A percentile compares a stretch with the other conserved stretches of the same genome.
Conservation (phyloP, 2,113 vertebrate species). For the Salvelinus namaycush region DNA sequence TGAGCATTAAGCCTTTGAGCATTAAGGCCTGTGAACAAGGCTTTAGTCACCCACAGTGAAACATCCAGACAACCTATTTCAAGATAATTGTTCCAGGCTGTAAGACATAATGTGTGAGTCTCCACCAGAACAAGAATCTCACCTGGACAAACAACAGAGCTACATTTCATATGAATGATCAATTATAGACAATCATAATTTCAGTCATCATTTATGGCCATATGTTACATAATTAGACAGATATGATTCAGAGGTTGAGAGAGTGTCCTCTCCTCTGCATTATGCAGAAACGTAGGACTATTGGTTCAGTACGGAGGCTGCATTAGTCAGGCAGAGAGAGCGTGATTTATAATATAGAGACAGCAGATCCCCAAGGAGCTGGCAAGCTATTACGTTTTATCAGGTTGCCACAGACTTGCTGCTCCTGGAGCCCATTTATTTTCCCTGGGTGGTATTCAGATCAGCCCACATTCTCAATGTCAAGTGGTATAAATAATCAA, state of each 20-base stretch:
- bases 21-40: too few relatives aligned
- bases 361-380: constrained; percentile 51
- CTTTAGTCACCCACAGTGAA: not conserved
- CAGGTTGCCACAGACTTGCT: constrained; percentile 59
- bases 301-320: not conserved
- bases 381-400: constrained; percentile 56
- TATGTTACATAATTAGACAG: not conserved
- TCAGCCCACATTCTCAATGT: constrained; percentile 69
- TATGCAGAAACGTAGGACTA: not conserved
- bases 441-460: constrained; percentile 51
- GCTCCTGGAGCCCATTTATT: constrained; percentile 48
- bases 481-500: constrained; percentile 67
- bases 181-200: too few relatives aligned
- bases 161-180: too few relatives aligned
- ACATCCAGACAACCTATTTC: not conserved
- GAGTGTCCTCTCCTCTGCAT: not conserved
- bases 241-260: not conserved
- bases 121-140: not conserved
- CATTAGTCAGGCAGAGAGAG: constrained; percentile 17
- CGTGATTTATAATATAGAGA: constrained; percentile 27
- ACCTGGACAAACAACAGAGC: not conserved
- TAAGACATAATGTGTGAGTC: not conserved
- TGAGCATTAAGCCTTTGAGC: too few relatives aligned
- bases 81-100: not conserved
- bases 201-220: not conserved